Base-by-base conservation (phyloP, 2,113 vertebrate species). In the Limanda limanda region DNA sequence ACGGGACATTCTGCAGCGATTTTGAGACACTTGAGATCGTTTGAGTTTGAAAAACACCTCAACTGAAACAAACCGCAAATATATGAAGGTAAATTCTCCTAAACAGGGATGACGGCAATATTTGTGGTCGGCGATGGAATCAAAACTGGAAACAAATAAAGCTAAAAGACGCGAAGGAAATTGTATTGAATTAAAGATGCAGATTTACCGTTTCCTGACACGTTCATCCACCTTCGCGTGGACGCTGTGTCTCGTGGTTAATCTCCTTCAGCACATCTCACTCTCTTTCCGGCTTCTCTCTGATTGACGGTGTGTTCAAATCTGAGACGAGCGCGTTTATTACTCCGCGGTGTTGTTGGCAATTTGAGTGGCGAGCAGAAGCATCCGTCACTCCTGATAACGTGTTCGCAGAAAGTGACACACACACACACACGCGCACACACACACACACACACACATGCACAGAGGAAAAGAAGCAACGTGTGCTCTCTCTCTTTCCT, bases 361-460 rank as follows among this genome's bases (percentile, higher is more conserved):
- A 56, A 56, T 58, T 48, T 25, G 5, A 68, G 51, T 25, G 47
- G 2, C 60, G 27, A 11, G 60, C 51, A 25, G 60, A 27, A 2
- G 31, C 56, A 56, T 48, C 64, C 40, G 47, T 74, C 64, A 69
- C 24, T 65, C 3, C 31, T 66, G 62, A 71, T 58, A 37, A 31
- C 64, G 9, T 25, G 47, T 55, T 27, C 62, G 35, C 12, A 61
- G 2, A 55, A 1, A 66, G 40, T 40, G 68, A 60, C 51, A 35
- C 37, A 65, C 15, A 54, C 35, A 57, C 25, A 6, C 60, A 21
- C 8, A 4, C 5, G 7, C 31, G 7, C 5, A 31, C 31, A 31
- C 31, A 25, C 14, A 48, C 6, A 64, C 12, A n/a, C n/a, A 23
- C 15, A 72, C 23, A 35, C 8, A 23, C 17, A 31, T 5, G 5